Percentiles rank a stretch among this genome's conserved stretches.
Conservation (phyloP, 2,797 vertebrate species). For the Sebastes wilsoni region DNA sequence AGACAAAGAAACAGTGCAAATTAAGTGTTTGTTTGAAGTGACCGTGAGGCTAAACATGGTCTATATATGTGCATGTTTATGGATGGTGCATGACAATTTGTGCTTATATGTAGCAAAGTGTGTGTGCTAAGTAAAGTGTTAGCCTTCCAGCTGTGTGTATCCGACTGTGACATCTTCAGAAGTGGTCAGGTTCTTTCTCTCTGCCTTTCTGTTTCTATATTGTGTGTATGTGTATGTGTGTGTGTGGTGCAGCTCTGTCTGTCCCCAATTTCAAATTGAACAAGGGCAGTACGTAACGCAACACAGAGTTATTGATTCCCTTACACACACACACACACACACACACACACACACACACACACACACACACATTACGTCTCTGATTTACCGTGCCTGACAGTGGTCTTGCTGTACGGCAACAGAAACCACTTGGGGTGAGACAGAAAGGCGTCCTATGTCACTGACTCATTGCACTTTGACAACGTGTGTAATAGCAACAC, state of each 20-base stretch:
- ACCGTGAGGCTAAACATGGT: neutral
- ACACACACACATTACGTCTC: neutral
- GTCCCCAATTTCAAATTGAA: constrained; percentile 42
- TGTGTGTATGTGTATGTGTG: neutral
- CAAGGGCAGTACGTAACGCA: constrained; percentile 30
- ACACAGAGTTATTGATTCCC: constrained; percentile 46
- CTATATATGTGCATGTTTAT: neutral
- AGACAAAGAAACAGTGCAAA: neutral
- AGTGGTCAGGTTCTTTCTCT: neutral
- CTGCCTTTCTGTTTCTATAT: neutral
- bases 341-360: constrained; percentile 6
- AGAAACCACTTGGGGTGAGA: constrained; percentile 25
- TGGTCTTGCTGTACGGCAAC: constrained; percentile 30
- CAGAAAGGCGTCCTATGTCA: constrained; percentile 10
- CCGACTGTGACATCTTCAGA: neutral
- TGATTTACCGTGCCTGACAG: constrained; percentile 33
- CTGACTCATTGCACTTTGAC: constrained; percentile 18
- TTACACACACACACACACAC: neutral
- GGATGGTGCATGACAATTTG: neutral
- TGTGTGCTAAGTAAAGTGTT: neutral
- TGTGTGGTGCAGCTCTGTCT: neutral
- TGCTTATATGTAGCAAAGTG: neutral
- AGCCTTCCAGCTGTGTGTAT: neutral
- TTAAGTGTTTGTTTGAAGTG: neutral
- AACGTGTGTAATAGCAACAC: neutral